Evolutionary conservation across 2,113 vertebrate genomes (phyloP), one percentile per base, ranked within the genome.

Genomic region (Podarcis raffonei): DNA sequence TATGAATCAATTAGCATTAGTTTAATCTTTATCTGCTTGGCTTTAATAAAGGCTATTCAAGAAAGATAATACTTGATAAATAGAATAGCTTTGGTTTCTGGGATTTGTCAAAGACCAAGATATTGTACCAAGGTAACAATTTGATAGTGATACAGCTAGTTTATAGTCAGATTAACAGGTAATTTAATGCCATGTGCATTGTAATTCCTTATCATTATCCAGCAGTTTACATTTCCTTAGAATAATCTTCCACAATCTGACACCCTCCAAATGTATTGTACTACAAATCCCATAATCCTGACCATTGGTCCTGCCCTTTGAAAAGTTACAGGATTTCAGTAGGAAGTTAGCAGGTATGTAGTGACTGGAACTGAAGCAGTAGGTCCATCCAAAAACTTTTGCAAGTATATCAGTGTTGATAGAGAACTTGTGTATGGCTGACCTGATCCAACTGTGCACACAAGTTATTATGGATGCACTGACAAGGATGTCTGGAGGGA

Each of bases 11-110:
- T 97, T 97, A 97, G 94, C 95, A 96, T 97, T 96, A 97, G 96
- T 96, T 96, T 97, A 95, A 96, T 96, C 95, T 94, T 97, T 96
- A 96, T 97, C 97, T 97, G 96, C 95, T 97, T 97, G 94, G 90
- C 91, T 95, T 97, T 97, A 97, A 96, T 91, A 95, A 94, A 96
- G 94, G 95, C 96, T 97, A 93, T 97, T 97, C 96, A 96, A 94
- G 95, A 62, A 94, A 96, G 96, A 94, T 90, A 92, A 93, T 90
- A 85, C 93, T 93, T 95, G 93, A 95, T 96, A 96, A 96, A 95
- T 94, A 96, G 95, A 95, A 97, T 87, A 89, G 71, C 84, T 82
- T 90, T 93, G 86, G 90, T 96, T 95, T 95, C 65, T 89, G 89
- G 93, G 89, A 94, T 92, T 95, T 89, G 65, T 91, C 59, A 92